Evolutionary conservation across 2,888 invertebrate genomes (phyloP).

Genomic region (Plemyria rubiginata): DNA sequence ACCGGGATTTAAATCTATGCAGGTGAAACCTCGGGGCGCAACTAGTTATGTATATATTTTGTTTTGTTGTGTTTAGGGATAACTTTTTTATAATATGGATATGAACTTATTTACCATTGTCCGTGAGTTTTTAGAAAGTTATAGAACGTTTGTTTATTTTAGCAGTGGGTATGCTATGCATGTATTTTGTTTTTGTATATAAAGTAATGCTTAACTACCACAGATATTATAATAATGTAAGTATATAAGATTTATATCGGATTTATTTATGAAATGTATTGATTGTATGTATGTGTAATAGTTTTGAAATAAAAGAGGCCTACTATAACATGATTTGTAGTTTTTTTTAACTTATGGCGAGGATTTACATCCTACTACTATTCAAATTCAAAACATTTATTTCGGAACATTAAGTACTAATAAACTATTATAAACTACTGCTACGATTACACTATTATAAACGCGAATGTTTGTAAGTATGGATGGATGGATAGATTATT

Average conservation of each 20-base stretch:
- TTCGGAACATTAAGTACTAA: too few relatives aligned
- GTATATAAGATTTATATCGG: constrained; percentile 24
- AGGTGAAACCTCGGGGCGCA: too few relatives aligned
- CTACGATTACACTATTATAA: too few relatives aligned
- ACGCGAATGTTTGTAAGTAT: too few relatives aligned
- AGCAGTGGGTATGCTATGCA: too few relatives aligned
- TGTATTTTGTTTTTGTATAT: constrained; percentile 13
- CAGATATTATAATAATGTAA: constrained; percentile 17
- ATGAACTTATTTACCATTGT: not conserved
- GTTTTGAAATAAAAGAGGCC: constrained; percentile 38
- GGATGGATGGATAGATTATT: too few relatives aligned
- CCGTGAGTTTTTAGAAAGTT: not conserved
- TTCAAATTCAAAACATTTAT: too few relatives aligned
- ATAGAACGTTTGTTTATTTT: constrained; percentile 19
- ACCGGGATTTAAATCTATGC: too few relatives aligned
- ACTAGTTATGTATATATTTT: not conserved
- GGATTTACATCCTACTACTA: too few relatives aligned
- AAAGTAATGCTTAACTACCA: constrained; percentile 21
- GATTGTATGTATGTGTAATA: constrained; percentile 19
- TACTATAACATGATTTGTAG: not conserved
- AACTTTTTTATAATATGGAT: too few relatives aligned
- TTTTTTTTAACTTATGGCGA: not conserved
- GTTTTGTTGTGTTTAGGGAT: not conserved
- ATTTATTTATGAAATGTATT: constrained; percentile 32
- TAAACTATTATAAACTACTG: too few relatives aligned